Conservation (phyloP, 1,140 invertebrate genomes). For the Drosophila pectinifera region DNA sequence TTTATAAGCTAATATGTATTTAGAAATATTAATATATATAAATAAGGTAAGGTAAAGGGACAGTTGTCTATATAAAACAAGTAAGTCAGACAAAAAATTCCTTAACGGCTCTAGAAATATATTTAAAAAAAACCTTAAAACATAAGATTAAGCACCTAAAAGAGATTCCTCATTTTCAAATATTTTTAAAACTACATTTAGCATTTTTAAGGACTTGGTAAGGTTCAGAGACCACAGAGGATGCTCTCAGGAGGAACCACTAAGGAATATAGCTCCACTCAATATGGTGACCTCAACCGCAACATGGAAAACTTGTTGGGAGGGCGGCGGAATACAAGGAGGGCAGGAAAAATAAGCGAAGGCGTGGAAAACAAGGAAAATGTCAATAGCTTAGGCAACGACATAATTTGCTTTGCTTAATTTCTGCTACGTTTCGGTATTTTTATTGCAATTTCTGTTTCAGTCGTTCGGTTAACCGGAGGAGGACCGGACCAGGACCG, state of each 20-base stretch:
- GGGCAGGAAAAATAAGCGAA: constrained; percentile 16
- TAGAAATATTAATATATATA: too few relatives aligned
- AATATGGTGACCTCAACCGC: constrained; percentile 50
- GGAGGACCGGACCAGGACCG: neutral
- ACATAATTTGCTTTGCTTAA: constrained; percentile 82
- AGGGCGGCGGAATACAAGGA: neutral
- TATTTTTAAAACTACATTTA: constrained; percentile 2
- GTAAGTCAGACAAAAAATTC: too few relatives aligned
- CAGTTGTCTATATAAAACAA: too few relatives aligned
- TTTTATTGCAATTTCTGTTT: constrained; percentile 81
- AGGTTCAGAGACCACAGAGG: neutral
- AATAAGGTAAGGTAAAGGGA: too few relatives aligned
- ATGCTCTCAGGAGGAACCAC: constrained; percentile 15
- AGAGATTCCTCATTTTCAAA: too few relatives aligned
- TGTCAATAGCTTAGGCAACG: constrained; percentile 70
- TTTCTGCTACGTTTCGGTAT: constrained; percentile 76
- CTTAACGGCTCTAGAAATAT: too few relatives aligned
- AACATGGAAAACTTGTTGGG: constrained; percentile 22
- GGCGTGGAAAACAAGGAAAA: constrained; percentile 44
- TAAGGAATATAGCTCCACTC: constrained; percentile 22
- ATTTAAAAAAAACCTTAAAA: neutral
- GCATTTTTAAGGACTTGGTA: constrained; percentile 16
- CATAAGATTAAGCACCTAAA: neutral
- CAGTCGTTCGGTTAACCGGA: constrained; percentile 36
- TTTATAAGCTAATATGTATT: too few relatives aligned